A percentile compares a stretch with the other conserved stretches of the same genome.
Conservation (phyloP, 2,797 vertebrate genomes). For the Sebastes trivittatus region DNA sequence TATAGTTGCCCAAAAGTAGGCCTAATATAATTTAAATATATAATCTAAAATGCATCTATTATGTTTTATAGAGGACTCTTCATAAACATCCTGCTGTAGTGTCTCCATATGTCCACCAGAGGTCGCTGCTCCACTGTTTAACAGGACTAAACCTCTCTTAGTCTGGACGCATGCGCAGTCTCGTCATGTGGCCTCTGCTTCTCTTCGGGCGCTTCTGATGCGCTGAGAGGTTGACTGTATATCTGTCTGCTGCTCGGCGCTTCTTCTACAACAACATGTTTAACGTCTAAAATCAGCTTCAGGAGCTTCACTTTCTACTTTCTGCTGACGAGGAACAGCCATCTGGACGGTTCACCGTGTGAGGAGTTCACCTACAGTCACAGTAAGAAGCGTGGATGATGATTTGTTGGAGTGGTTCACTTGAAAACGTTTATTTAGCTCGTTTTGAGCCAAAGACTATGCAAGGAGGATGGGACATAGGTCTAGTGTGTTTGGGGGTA, state of each 20-base stretch:
- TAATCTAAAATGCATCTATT: too few relatives aligned
- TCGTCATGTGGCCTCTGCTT: slow-evolving; percentile 72
- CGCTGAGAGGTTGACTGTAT: slow-evolving; percentile 48
- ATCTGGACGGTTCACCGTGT: not conserved
- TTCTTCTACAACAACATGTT: slow-evolving; percentile 11
- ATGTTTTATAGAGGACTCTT: not conserved
- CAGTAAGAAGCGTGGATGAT: slow-evolving; percentile 19
- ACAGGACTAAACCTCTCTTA: not conserved
- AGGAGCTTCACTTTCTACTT: slow-evolving; percentile 28
- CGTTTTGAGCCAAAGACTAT: too few relatives aligned
- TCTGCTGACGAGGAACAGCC: slow-evolving; percentile 21
- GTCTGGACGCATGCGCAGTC: slow-evolving; percentile 70
- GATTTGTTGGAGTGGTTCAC: slow-evolving; percentile 9
- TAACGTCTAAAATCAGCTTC: slow-evolving; percentile 43
- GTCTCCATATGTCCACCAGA: slow-evolving; percentile 40
- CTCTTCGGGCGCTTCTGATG: slow-evolving; percentile 71
- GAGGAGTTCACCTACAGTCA: not conserved
- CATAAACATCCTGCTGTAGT: not conserved
- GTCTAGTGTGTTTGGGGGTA: too few relatives aligned
- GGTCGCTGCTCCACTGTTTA: slow-evolving; percentile 15
- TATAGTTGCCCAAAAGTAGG: not conserved
- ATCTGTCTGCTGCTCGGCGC: slow-evolving; percentile 43
- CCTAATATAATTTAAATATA: not conserved
- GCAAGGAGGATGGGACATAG: too few relatives aligned
- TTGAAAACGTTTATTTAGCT: not conserved